phyloP scores from a whole-genome alignment of 2,888 invertebrate genomes.

The Eupithecia inturbata region DNA sequence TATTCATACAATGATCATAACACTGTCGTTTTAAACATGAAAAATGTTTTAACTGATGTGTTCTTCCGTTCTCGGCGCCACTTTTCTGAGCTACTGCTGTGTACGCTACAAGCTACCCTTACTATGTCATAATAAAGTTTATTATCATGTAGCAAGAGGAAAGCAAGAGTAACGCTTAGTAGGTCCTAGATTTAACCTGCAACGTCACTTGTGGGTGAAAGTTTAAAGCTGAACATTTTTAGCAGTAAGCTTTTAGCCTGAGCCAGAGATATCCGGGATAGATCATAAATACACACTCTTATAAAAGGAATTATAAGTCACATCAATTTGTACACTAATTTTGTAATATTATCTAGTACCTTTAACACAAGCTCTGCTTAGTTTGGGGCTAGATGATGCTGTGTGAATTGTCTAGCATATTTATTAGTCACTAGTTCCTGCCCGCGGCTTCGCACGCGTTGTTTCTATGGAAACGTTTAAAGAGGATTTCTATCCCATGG shows the following conservation, averaged over 20 bases:
- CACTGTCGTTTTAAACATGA: slow-evolving; percentile 35
- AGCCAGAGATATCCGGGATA: not conserved
- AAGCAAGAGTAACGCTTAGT: not conserved
- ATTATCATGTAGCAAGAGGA: not conserved
- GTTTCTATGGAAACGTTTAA: no score
- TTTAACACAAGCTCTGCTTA: not conserved
- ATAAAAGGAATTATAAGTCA: not conserved
- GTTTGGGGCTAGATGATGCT: not conserved
- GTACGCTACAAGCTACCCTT: slow-evolving; percentile 12
- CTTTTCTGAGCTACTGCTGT: slow-evolving; percentile 20
- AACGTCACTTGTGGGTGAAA: not conserved
- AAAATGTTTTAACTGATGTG: slow-evolving; percentile 33
- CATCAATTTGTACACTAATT: no score
- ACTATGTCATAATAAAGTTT: slow-evolving; percentile 14
- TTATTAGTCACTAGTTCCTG: not conserved
- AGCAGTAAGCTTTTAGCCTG: not conserved
- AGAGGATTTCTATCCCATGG: no score
- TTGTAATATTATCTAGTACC: no score
- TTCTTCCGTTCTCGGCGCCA: slow-evolving; percentile 40
- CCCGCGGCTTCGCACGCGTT: no score
- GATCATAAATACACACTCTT: not conserved
- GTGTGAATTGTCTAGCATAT: not conserved
- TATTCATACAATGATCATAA: slow-evolving; percentile 39
- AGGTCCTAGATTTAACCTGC: not conserved
- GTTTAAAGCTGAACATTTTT: not conserved